Base-by-base conservation (phyloP, 2,113 vertebrate genomes). In the Pelecanus crispus region DNA sequence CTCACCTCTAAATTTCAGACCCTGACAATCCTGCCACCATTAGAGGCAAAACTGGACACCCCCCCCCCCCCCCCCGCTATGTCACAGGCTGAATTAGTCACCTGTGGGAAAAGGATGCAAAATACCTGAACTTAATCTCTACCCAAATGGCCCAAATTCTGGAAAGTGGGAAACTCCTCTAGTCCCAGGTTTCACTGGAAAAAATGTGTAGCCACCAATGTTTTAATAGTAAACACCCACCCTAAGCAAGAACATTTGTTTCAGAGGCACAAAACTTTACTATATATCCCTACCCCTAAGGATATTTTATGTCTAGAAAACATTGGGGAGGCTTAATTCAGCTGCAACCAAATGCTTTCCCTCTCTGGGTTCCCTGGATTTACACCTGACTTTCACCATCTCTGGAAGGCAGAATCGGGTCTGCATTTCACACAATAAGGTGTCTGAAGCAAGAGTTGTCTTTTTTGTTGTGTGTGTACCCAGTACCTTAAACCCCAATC, bases 51-150 rank as follows among this genome's bases (percentile, higher is more conserved):
- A 28, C 67, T 42, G 40, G 44, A 36, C 32, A 9, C 50, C 3
- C 2, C 28, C 9, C 11, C 4, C 12, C 14, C 22, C 34, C 2
- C 2, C 5, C 20, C 13, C 34, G 16, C 11, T 40, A 47, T 17
- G 50, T 5, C 71, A 70, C 32, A 61, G 49, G 59, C 32, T 55
- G n/a, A 53, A 50, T 65, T 55, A 49, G 14, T 25, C 36, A 59
- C 22, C 25, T 8, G 4, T 15, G 59, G 22, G 19, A 63, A 45
- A 40, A 74, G 18, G 38, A 14, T 10, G 42, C 34, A 38, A 56
- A 68, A 34, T 3, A 15, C 6, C 19, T 20, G 15, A 45, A 28
- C n/a, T 45, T 20, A 9, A 61, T 56, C 55, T 29, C 40, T 28
- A 26, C 55, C 45, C 14, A 29, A 56, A 34, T 2, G 19, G 38